phyloP scores from a whole-genome alignment of 1,140 invertebrate species.

The Zaprionus ghesquierei region DNA sequence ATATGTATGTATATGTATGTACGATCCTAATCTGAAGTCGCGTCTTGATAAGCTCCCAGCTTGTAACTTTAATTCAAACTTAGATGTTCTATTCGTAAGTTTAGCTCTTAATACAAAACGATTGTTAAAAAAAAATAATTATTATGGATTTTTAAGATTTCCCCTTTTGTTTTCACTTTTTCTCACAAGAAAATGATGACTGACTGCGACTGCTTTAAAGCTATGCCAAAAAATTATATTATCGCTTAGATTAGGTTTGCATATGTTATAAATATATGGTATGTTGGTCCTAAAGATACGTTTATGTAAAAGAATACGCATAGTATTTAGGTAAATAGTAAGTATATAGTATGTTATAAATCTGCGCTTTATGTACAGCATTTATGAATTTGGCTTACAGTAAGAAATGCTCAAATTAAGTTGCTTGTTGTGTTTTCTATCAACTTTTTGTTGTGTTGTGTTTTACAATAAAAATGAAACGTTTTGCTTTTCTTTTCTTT shows the following conservation, averaged over 20 bases:
- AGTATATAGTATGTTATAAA: not conserved
- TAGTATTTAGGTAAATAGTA: conserved; percentile 20
- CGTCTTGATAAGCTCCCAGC: conserved; percentile 15
- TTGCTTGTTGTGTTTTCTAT: not conserved
- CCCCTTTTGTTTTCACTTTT: conserved; percentile 28
- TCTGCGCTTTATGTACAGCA: conserved; percentile 35
- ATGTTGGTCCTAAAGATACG: not conserved
- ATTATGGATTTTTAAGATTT: conserved; percentile 22
- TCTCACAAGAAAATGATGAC: conserved; percentile 57
- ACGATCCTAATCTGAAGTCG: conserved; percentile 14
- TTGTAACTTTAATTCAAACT: conserved; percentile 8
- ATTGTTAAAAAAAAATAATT: conserved; percentile 10
- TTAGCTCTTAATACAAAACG: conserved; percentile 8
- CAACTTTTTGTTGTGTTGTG: not conserved
- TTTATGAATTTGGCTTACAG: conserved; percentile 24
- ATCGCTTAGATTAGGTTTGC: not conserved
- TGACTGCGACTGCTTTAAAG: conserved; percentile 46
- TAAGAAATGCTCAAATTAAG: conserved; percentile 6
- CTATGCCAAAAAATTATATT: conserved; percentile 33
- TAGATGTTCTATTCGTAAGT: conserved; percentile 8
- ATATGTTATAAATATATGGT: not conserved
- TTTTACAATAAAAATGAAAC: not conserved
- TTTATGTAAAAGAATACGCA: no score
- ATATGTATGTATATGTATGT: conserved; percentile 19
- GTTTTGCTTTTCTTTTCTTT: not conserved